A percentile compares a stretch with the other conserved stretches of the same genome.
Evolutionary conservation across 2,797 vertebrate species (phyloP).

Genomic region (Otus scops): DNA sequence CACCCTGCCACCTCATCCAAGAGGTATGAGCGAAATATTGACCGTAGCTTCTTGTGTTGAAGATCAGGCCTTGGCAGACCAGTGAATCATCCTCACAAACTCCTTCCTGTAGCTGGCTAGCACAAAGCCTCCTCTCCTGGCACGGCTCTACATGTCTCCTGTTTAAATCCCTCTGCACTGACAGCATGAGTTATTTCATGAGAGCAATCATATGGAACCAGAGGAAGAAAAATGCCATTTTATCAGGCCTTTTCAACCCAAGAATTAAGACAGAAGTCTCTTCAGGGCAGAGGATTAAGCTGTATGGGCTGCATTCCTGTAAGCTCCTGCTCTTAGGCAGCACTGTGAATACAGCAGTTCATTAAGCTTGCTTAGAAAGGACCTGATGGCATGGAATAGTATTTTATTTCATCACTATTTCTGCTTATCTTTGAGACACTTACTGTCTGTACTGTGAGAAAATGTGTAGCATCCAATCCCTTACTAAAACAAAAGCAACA

Average conservation of each 20-base stretch:
- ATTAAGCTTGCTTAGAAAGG: not conserved
- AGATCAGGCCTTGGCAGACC: not conserved
- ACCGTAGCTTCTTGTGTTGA: rapidly evolving
- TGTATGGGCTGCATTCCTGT: not conserved
- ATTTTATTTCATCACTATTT: not conserved
- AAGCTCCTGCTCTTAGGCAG: not conserved
- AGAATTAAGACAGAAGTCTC: not conserved
- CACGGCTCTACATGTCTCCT: not conserved
- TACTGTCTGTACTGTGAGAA: not conserved
- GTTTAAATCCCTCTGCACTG: not conserved
- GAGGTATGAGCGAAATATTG: not conserved
- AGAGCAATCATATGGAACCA: not conserved
- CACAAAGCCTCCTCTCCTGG: not conserved
- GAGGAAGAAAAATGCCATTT: not conserved
- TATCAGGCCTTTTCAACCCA: not conserved
- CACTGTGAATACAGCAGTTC: not conserved
- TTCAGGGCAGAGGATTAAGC: slow-evolving; percentile 4
- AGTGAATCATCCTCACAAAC: not conserved
- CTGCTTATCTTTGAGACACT: not conserved
- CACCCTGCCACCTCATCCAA: not conserved
- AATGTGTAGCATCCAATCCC: rapidly evolving
- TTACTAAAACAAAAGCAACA: not conserved
- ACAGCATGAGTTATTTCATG: not conserved
- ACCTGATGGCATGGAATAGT: not conserved
- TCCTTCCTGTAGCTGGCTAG: rapidly evolving